These are phyloP conservation scores for Mormyrops boulengeri DNA, from an alignment of 2,797 vertebrate species.

Conservation along the genomic window DNA sequence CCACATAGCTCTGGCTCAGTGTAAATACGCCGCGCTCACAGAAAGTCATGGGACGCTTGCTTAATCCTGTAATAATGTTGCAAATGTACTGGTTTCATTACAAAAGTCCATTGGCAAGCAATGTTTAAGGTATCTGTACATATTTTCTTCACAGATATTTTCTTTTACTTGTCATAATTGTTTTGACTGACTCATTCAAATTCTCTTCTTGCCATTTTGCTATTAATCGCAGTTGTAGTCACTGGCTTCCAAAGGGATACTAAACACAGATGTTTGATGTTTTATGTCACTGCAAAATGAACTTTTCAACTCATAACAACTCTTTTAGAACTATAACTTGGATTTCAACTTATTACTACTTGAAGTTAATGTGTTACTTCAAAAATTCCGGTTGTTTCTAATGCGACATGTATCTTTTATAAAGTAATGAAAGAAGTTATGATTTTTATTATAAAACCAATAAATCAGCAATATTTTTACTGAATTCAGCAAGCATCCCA, in stretches of 20 bases:
- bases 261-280: background rate
- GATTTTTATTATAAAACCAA: no score
- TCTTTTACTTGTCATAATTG: background rate
- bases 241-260: background rate
- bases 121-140: background rate
- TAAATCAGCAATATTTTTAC: no score
- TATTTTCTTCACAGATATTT: background rate
- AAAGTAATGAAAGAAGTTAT: no score
- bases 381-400: no score
- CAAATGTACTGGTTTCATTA: background rate
- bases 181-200: background rate
- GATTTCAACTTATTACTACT: background rate
- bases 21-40: background rate
- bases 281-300: background rate
- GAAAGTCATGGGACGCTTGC: background rate
- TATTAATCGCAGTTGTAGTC: background rate
- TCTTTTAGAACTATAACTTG: background rate
- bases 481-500: no score
- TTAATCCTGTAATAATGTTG: background rate
- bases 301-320: background rate
- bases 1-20: background rate
- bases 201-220: background rate
- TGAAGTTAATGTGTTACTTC: background rate
- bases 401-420: no score
- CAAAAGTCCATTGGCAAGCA: background rate